Conservation (phyloP, 1,140 invertebrate genomes). For the Lysiphlebus fabarum region DNA sequence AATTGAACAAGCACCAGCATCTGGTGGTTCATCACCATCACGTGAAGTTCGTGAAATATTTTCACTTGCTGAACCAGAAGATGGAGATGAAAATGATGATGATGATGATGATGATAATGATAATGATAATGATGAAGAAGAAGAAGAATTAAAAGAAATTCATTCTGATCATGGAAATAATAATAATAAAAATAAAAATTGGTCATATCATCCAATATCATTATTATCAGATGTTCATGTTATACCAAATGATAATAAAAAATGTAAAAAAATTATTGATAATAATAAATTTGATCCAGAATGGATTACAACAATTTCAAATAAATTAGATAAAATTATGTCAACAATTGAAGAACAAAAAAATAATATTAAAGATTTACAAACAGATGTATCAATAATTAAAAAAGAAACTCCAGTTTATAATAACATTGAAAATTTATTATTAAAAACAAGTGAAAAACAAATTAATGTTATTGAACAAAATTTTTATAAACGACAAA, state of each 20-base stretch:
- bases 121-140: slow-evolving; percentile 41
- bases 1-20: slow-evolving; percentile 54
- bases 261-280: slow-evolving; percentile 31
- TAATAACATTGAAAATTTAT: slow-evolving; percentile 40
- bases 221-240: slow-evolving; percentile 28
- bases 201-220: slow-evolving; percentile 54
- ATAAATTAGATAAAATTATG: slow-evolving; percentile 42
- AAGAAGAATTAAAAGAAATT: slow-evolving; percentile 33
- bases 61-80: slow-evolving; percentile 58
- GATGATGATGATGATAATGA: too few species aligned
- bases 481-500: slow-evolving; percentile 53
- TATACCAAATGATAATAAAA: slow-evolving; percentile 28
- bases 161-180: slow-evolving; percentile 24
- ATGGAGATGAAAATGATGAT: slow-evolving; percentile 43
- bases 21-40: slow-evolving; percentile 78
- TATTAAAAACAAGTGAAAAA: slow-evolving; percentile 44
- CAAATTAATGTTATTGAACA: slow-evolving; percentile 49
- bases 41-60: slow-evolving; percentile 80
- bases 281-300: slow-evolving; percentile 32
- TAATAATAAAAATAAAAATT: slow-evolving; percentile 32
- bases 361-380: slow-evolving; percentile 41
- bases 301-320: slow-evolving; percentile 34
- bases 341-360: slow-evolving; percentile 42
- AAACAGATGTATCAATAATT: slow-evolving; percentile 45
- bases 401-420: slow-evolving; percentile 45